Base-by-base conservation (phyloP, 2,888 invertebrate species). In the Eucera pruinosa region DNA sequence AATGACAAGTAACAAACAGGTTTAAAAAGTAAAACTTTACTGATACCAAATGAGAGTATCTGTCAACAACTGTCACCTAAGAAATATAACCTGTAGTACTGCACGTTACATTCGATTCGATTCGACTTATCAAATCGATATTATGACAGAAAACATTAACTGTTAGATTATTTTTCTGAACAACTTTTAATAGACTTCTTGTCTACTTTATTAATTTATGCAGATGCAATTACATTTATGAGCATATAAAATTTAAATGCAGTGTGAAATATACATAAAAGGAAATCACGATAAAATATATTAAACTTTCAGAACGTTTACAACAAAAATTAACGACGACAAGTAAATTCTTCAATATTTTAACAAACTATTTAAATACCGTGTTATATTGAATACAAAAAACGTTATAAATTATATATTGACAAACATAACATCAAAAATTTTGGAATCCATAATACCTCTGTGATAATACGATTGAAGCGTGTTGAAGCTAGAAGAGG, bases 21-120 rank as follows among this genome's bases (percentile, higher is more conserved):
- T 30, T 39, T 1, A 6, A 20, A 20, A 47, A 43, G 41, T 2
- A 55, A 43, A 27, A 30, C 1, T 57, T 52, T 20, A 7, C 13
- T 47, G 20, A 58, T 52, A 9, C 36, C 2, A 48, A 57, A 27
- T 7, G 18, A 55, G 4, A 30, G 23, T 27, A 23, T 9, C 11
- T 67, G 60, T 36, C 60, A 74, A 54, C n/a, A 73, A 76, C 65
- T 18, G 41, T 47, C 52, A 58, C 50, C 30, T 30, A 20, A 11
- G 43, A 48, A 75, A 54, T 13, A 41, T 75, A 75, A 75, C 64
- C 73, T 75, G 15, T 36, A 20, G 23, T 30, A 18, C 9, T 45
- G 18, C 5, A 33, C 30, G 1, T 69, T 23, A 30, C 23, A 41
- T 41, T 73, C 18, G 9, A 58, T 36, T 67, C 27, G 4, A 58